Evolutionary conservation across 1,140 invertebrate genomes (phyloP).

Genomic region (Tigriopus japonicus): DNA sequence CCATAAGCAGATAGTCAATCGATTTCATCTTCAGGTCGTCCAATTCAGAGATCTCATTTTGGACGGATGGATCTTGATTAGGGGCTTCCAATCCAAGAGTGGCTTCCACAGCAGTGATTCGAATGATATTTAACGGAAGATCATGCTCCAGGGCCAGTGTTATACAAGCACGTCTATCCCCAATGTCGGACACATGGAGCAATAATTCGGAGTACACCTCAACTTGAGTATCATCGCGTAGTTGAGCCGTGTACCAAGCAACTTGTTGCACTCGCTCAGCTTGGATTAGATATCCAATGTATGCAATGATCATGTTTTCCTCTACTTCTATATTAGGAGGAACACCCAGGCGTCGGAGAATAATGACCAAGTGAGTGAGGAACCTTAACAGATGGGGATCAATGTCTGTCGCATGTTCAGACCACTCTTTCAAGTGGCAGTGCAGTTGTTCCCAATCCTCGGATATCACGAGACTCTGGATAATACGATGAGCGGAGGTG

Average conservation of each 20-base stretch:
- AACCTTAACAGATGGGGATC: not conserved
- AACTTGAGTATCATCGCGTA: constrained; percentile 49
- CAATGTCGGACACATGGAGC: constrained; percentile 41
- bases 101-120: not conserved
- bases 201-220: constrained; percentile 56
- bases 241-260: constrained; percentile 57
- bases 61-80: not conserved
- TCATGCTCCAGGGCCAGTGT: constrained; percentile 14
- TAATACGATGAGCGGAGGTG: not conserved
- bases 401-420: not conserved
- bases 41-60: not conserved
- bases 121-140: not conserved
- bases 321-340: not conserved
- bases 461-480: not conserved
- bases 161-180: constrained; percentile 28
- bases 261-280: constrained; percentile 40
- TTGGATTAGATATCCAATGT: not conserved
- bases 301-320: not conserved
- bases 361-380: not conserved
- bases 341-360: not conserved
- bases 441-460: not conserved
- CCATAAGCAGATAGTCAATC: not conserved
- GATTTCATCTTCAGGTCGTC: not conserved
- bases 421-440: not conserved
- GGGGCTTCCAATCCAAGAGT: not conserved